Evolutionary conservation across 1,140 invertebrate species (phyloP).

Genomic region (Aporrectodea caliginosa): DNA sequence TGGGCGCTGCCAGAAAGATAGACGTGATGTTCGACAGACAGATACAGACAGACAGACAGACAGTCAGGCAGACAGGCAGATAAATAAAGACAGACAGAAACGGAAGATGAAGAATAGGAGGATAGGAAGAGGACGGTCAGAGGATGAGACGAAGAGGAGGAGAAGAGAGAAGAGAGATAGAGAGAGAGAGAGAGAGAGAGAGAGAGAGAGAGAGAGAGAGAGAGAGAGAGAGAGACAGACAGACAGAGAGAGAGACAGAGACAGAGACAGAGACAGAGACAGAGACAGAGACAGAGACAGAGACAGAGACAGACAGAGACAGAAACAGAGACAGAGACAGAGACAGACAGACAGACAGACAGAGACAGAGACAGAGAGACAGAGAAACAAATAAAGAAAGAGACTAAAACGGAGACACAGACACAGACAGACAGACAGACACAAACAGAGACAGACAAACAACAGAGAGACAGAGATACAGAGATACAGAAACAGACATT

Average conservation of each 20-base stretch:
- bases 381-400: background rate
- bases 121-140: background rate
- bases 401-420: background rate
- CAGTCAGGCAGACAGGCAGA: too few species aligned
- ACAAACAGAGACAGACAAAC: background rate
- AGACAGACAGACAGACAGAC: background rate
- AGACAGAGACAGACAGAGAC: background rate
- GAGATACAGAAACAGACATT: background rate
- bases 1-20: too few species aligned
- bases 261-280: background rate
- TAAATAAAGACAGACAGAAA: background rate
- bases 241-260: background rate
- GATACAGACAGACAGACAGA: background rate
- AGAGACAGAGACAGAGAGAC: background rate
- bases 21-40: too few species aligned
- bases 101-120: background rate
- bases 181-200: slow-evolving; percentile 1
- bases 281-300: background rate
- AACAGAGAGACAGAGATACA: background rate
- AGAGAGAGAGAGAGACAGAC: background rate
- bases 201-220: background rate
- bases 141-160: background rate
- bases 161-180: background rate
- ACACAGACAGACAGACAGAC: background rate
- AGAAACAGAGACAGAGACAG: background rate